Evolutionary conservation across 2,113 vertebrate species (phyloP).

Genomic region (Ursus arctos): DNA sequence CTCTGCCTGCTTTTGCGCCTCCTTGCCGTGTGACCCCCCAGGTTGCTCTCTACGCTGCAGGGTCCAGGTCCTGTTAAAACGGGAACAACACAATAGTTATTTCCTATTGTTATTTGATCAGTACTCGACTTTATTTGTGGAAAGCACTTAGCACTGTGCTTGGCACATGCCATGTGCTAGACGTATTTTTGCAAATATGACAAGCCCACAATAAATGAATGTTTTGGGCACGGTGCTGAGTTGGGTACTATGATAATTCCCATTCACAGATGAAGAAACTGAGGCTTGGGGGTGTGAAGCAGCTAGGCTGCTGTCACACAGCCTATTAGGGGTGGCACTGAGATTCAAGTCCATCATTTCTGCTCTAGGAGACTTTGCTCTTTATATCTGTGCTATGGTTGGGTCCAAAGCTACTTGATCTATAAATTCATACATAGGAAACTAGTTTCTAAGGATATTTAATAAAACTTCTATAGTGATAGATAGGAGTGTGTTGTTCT

Average conservation of each 20-base stretch:
- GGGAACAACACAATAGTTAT: fast-evolving
- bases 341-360: background rate
- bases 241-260: background rate
- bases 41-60: background rate
- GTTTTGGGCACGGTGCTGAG: fast-evolving
- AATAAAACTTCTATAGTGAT: background rate
- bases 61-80: too few relatives aligned
- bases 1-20: background rate
- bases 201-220: background rate
- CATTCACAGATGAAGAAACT: background rate
- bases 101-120: background rate
- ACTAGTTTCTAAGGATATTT: background rate
- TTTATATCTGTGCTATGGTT: background rate
- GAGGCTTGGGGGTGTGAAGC: background rate
- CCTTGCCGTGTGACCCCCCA: background rate
- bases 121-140: fast-evolving
- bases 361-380: background rate
- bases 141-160: background rate
- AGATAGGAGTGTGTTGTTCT: background rate
- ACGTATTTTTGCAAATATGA: background rate
- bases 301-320: fast-evolving
- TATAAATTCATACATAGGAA: background rate
- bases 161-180: fast-evolving
- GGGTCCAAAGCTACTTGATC: background rate
- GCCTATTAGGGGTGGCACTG: background rate